Percentiles rank a stretch among this genome's conserved stretches.
Evolutionary conservation across 2,113 vertebrate species (phyloP).

Genomic region (Erythrolamprus reginae): DNA sequence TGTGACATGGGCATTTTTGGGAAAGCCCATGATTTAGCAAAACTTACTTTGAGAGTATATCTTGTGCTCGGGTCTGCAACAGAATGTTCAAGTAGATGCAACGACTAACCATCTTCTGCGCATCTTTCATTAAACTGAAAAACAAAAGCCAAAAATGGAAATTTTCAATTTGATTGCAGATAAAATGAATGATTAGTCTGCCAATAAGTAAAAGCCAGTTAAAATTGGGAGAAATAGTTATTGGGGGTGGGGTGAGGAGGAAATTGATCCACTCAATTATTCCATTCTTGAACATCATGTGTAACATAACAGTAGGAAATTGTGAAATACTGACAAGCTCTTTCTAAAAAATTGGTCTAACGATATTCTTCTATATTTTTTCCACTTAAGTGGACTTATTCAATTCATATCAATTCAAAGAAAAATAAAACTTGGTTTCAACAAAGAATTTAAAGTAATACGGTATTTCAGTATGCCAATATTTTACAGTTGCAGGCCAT

Average conservation of each 20-base stretch:
- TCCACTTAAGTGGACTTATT: not conserved
- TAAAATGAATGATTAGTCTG: not conserved
- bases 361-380: not conserved
- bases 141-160: not conserved
- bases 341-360: not conserved
- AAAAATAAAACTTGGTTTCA: not conserved
- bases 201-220: not conserved
- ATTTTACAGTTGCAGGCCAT: not conserved
- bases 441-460: not conserved
- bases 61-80: slow-evolving; percentile 87
- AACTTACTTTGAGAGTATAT: slow-evolving; percentile 82
- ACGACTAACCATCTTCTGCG: slow-evolving; percentile 93
- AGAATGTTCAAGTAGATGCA: slow-evolving; percentile 94
- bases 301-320: not conserved
- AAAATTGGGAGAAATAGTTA: not conserved
- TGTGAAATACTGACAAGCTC: not conserved
- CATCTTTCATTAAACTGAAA: slow-evolving; percentile 89
- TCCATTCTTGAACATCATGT: not conserved
- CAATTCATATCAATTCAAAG: not conserved
- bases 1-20: no score
- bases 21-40: no score
- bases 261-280: not conserved
- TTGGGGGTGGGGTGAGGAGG: rapidly evolving
- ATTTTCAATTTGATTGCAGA: not conserved
- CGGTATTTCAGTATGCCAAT: not conserved